These are phyloP conservation scores for Grammomys dolichurus DNA, from an alignment of 2,113 vertebrate species.

Conservation along the genomic window DNA sequence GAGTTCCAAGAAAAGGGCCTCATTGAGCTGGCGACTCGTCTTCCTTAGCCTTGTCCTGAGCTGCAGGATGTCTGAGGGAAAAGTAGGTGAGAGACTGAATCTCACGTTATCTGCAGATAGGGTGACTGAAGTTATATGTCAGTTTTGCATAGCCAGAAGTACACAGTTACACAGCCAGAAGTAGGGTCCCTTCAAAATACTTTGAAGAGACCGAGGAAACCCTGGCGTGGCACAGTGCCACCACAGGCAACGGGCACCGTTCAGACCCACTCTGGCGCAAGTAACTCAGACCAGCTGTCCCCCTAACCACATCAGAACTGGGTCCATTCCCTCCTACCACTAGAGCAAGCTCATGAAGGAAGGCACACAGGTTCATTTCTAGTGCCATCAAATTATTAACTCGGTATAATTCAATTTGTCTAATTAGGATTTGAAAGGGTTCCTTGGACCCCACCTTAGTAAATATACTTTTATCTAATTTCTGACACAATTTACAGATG, in stretches of 20 bases:
- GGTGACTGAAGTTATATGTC: not conserved
- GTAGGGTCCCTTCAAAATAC: conserved; percentile 19
- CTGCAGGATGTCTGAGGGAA: not conserved
- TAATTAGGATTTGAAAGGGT: not conserved
- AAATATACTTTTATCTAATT: not conserved
- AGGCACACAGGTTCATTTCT: not conserved
- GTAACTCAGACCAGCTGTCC: conserved; percentile 82
- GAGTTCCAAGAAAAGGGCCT: not conserved
- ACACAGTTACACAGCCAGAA: not conserved
- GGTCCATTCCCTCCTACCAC: conserved; percentile 56
- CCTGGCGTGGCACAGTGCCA: conserved; percentile 77
- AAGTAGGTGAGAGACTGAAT: conserved; percentile 17
- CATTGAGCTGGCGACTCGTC: not conserved
- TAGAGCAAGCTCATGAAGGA: conserved; percentile 51
- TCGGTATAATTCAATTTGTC: not conserved
- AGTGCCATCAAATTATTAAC: conserved; percentile 44
- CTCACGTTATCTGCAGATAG: not conserved
- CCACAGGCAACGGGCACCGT: conserved; percentile 79
- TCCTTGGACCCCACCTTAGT: not conserved
- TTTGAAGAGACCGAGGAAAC: conserved; percentile 60
- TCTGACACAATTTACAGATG: conserved; percentile 25
- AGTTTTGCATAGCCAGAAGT: not conserved
- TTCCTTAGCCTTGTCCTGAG: not conserved
- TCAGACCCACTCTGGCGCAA: conserved; percentile 82
- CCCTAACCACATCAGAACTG: conserved; percentile 69